Evolutionary conservation across 2,797 vertebrate species (phyloP).

Genomic region (Gymnoscopelus microlampas): DNA sequence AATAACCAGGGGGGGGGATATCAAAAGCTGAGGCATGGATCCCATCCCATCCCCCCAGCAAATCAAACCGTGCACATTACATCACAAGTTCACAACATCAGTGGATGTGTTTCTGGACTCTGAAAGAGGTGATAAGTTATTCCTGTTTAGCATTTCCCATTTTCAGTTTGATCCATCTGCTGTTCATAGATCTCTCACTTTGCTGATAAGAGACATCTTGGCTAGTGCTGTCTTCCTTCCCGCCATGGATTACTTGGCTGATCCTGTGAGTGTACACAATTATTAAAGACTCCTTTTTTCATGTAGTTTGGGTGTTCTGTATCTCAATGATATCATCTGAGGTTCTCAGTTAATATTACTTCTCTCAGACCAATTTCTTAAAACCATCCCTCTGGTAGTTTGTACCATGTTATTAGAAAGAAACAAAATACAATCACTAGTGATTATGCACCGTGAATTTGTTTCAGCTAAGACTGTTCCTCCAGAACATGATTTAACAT

Average conservation of each 20-base stretch:
- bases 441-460: background rate
- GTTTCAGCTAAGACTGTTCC: background rate
- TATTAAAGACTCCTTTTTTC: slow-evolving; percentile 22
- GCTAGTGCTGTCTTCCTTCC: slow-evolving; percentile 98
- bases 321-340: slow-evolving; percentile 1
- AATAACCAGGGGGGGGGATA: too few relatives aligned
- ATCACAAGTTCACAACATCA: slow-evolving; percentile 1
- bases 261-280: slow-evolving; percentile 88
- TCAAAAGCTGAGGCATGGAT: too few relatives aligned
- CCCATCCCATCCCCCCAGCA: too few relatives aligned
- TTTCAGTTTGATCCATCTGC: slow-evolving; percentile 39
- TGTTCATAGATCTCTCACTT: slow-evolving; percentile 87
- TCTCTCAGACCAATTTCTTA: slow-evolving; percentile 4
- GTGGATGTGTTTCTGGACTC: background rate
- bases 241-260: slow-evolving; percentile 96
- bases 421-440: too few relatives aligned
- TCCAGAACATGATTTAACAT: background rate
- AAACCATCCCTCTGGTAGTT: slow-evolving; percentile 7
- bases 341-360: background rate
- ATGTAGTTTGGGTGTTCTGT: background rate
- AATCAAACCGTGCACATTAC: too few relatives aligned
- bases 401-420: slow-evolving; percentile 3
- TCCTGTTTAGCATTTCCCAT: slow-evolving; percentile 40
- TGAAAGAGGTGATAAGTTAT: slow-evolving; percentile 13
- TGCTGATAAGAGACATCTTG: slow-evolving; percentile 94